Evolutionary conservation across 1,140 invertebrate species (phyloP).

Genomic region (Cryptotermes secundus): DNA sequence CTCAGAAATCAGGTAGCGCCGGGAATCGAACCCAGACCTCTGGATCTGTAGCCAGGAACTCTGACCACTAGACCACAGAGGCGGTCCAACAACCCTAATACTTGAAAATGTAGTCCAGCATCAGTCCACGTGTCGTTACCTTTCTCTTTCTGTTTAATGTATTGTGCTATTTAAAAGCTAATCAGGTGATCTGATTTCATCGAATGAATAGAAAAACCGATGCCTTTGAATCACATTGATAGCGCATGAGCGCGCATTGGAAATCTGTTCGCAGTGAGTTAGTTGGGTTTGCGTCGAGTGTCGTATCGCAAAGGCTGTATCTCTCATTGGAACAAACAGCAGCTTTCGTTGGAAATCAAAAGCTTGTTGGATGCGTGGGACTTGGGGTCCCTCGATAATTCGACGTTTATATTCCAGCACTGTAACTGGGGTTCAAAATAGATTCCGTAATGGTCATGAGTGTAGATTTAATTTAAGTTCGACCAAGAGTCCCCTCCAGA

Average conservation of each 20-base stretch:
- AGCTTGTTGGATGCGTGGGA: not conserved
- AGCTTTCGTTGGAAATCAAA: conserved; percentile 7
- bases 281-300: not conserved
- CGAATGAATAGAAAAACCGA: not conserved
- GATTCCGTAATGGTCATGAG: conserved; percentile 15
- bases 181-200: not conserved
- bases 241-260: not conserved
- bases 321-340: not conserved
- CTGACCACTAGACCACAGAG: no score
- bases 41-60: no score
- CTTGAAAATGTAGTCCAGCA: not conserved
- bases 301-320: not conserved
- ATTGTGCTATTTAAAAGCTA: not conserved
- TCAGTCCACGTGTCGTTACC: not conserved
- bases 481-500: not conserved
- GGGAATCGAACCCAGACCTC: no score
- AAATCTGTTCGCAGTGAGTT: no score
- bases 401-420: conserved; percentile 1
- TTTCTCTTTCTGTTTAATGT: not conserved
- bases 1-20: no score
- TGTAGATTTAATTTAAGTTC: not conserved
- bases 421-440: not conserved
- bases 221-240: not conserved
- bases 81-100: no score
- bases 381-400: not conserved